A percentile compares a stretch with the other conserved stretches of the same genome.
Evolutionary conservation across 2,113 vertebrate species (phyloP).

Genomic region (Gasterosteus aculeatus): DNA sequence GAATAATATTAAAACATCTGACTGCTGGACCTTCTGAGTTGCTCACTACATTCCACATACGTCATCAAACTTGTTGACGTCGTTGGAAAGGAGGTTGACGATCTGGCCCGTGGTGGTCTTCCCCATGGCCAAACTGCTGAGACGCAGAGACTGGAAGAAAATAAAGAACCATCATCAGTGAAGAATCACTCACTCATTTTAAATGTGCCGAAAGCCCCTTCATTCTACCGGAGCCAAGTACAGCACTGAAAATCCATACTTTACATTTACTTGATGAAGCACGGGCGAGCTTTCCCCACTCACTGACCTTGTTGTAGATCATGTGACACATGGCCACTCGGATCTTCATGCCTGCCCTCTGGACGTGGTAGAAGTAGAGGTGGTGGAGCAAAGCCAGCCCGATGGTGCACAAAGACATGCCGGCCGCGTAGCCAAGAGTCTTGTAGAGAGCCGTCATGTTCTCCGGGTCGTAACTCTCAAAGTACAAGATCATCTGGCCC

Average conservation of each 20-base stretch:
- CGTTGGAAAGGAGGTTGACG: conserved; percentile 95
- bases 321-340: conserved; percentile 94
- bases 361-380: conserved; percentile 90
- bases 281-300: neutral
- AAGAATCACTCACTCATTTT: neutral
- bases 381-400: conserved; percentile 86
- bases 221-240: neutral
- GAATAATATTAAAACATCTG: no score
- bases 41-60: conserved; percentile 69
- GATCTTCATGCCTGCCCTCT: conserved; percentile 89
- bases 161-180: neutral
- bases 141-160: conserved; percentile 82
- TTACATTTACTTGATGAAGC: neutral
- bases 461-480: conserved; percentile 80
- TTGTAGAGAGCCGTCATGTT: conserved; percentile 55
- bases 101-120: conserved; percentile 97
- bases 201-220: neutral
- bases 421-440: conserved; percentile 80
- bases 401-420: conserved; percentile 82
- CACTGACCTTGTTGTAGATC: conserved; percentile 91
- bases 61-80: conserved; percentile 97
- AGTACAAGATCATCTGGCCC: conserved; percentile 87
- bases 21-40: no score
- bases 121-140: conserved; percentile 89
- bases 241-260: neutral